These are phyloP conservation scores for Parambassis ranga DNA, from an alignment of 2,797 vertebrate species.

Conservation along the genomic window DNA sequence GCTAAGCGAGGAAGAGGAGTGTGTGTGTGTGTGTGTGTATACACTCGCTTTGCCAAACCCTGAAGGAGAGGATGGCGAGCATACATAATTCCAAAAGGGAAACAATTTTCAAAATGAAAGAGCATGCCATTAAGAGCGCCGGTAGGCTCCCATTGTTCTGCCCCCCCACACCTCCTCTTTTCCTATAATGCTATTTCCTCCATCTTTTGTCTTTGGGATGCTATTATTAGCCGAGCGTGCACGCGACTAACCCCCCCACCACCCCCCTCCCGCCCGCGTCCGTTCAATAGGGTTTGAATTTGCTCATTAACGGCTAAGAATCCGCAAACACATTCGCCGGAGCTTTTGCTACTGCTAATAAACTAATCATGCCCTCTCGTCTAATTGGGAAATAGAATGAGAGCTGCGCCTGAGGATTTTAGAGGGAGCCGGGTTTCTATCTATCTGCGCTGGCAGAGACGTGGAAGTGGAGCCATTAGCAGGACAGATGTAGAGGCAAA, in stretches of 20 bases:
- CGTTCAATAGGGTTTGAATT: slow-evolving; percentile 83
- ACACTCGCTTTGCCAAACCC: slow-evolving; percentile 71
- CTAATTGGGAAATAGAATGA: slow-evolving; percentile 83
- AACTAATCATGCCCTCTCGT: slow-evolving; percentile 83
- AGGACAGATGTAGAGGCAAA: slow-evolving; percentile 80
- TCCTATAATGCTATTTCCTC: slow-evolving; percentile 86
- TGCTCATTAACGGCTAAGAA: slow-evolving; percentile 86
- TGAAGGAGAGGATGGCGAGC: slow-evolving; percentile 73
- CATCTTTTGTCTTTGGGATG: slow-evolving; percentile 86
- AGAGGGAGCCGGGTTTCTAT: slow-evolving; percentile 50
- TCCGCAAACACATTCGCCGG: slow-evolving; percentile 82
- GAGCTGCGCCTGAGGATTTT: slow-evolving; percentile 72
- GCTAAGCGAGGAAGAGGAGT: slow-evolving; percentile 54
- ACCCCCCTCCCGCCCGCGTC: slow-evolving; percentile 49
- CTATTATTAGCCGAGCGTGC: slow-evolving; percentile 83
- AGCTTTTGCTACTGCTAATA: slow-evolving; percentile 84
- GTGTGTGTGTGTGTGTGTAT: slow-evolving; percentile 54
- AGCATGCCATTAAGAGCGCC: slow-evolving; percentile 82
- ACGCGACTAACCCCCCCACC: slow-evolving; percentile 57
- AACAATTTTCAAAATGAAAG: slow-evolving; percentile 87
- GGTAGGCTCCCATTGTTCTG: slow-evolving; percentile 80
- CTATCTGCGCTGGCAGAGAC: slow-evolving; percentile 48
- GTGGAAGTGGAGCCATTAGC: slow-evolving; percentile 69
- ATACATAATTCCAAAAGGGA: slow-evolving; percentile 82
- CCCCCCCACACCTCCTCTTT: slow-evolving; percentile 24